phyloP scores from a whole-genome alignment of 2,113 vertebrate genomes.

The Nerophis ophidion region DNA sequence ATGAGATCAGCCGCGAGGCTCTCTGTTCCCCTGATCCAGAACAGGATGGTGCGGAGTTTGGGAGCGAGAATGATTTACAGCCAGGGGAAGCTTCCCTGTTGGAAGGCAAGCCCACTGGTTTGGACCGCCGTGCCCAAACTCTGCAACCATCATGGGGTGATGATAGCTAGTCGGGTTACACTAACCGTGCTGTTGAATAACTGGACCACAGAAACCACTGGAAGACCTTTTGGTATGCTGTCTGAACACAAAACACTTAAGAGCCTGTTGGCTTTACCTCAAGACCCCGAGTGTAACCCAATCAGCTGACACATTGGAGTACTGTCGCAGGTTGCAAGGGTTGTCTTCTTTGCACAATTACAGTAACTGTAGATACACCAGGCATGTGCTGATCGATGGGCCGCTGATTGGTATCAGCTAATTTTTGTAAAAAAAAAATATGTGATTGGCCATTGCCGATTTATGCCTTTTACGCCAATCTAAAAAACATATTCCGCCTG shows the following conservation, averaged over 20 bases:
- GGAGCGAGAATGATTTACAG: slow-evolving; percentile 62
- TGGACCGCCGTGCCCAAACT: slow-evolving; percentile 37
- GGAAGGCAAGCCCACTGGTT: slow-evolving; percentile 30
- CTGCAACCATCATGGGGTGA: slow-evolving; percentile 37
- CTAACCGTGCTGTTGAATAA: slow-evolving; percentile 40
- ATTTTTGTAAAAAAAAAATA: too few species aligned
- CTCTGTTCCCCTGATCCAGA: slow-evolving; percentile 55
- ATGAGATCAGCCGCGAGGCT: slow-evolving; percentile 61
- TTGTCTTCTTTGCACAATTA: neutral
- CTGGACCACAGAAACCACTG: slow-evolving; percentile 44
- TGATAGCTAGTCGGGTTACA: slow-evolving; percentile 55
- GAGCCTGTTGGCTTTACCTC: slow-evolving; percentile 17
- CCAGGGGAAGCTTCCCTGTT: slow-evolving; percentile 32
- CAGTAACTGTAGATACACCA: neutral
- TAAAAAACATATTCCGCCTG: too few species aligned
- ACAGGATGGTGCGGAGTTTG: slow-evolving; percentile 65
- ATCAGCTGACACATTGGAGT: slow-evolving; percentile 19
- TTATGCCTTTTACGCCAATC: too few species aligned
- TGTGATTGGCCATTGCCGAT: too few species aligned
- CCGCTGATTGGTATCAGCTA: too few species aligned
- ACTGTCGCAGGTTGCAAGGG: slow-evolving; percentile 17
- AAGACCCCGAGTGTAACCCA: slow-evolving; percentile 8
- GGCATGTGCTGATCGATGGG: too few species aligned
- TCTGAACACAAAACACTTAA: slow-evolving; percentile 43
- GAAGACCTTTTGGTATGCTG: slow-evolving; percentile 46